These are phyloP conservation scores for Pseudolycoriella hygida DNA, from an alignment of 2,888 invertebrate species.

Conservation along the genomic window DNA sequence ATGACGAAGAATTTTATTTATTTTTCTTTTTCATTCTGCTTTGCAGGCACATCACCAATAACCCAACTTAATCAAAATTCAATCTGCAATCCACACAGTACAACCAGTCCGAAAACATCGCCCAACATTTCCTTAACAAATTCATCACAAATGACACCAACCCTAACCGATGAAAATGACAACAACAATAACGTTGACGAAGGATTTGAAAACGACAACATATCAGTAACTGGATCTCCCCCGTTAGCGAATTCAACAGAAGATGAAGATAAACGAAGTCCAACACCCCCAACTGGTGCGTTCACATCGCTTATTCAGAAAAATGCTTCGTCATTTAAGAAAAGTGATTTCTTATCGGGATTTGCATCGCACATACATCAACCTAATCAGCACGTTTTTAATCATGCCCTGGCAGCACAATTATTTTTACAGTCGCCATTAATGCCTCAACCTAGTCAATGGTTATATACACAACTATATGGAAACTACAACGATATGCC, in stretches of 20 bases:
- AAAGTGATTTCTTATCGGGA: constrained; percentile 27
- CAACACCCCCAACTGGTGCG: constrained; percentile 25
- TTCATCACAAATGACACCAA: constrained; percentile 26
- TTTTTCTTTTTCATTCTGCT: constrained; percentile 4
- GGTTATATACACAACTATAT: constrained; percentile 62
- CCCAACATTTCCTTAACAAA: constrained; percentile 22
- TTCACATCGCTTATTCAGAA: constrained; percentile 28
- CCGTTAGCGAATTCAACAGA: constrained; percentile 23
- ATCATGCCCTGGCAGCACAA: constrained; percentile 46
- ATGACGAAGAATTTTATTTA: not conserved
- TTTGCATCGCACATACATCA: constrained; percentile 29
- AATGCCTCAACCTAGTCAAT: constrained; percentile 57
- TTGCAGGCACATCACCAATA: constrained; percentile 17
- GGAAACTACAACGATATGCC: constrained; percentile 46
- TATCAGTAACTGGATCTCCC: constrained; percentile 31
- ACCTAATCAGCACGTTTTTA: constrained; percentile 31
- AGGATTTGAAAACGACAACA: constrained; percentile 25
- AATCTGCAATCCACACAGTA: constrained; percentile 45
- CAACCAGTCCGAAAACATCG: constrained; percentile 50
- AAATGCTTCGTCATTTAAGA: constrained; percentile 16
- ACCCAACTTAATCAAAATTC: constrained; percentile 18
- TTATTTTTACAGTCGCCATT: constrained; percentile 57
- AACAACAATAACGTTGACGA: constrained; percentile 20
- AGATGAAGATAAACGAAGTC: constrained; percentile 23
- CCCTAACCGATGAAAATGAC: constrained; percentile 23